These are phyloP conservation scores for Sebastes vulpes DNA, from an alignment of 2,797 vertebrate species.

Conservation along the genomic window DNA sequence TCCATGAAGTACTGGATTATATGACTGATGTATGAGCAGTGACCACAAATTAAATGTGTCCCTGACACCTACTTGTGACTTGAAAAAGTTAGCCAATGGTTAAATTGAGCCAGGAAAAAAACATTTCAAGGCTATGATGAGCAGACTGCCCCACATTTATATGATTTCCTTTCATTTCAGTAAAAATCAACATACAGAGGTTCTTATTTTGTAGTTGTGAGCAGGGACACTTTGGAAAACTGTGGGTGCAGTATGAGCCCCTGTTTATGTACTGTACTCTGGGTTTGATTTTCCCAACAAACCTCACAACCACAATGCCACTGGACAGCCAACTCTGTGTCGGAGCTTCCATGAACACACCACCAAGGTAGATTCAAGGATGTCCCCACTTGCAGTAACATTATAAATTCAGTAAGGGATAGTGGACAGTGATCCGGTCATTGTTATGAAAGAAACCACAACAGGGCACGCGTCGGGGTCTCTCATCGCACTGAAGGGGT, in stretches of 20 bases:
- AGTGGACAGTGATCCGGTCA: accelerated
- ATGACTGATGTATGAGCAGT: neutral
- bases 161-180: neutral
- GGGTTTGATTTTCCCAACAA: neutral
- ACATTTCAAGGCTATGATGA: neutral
- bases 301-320: neutral
- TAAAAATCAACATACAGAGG: neutral
- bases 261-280: neutral
- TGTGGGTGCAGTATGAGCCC: neutral
- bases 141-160: neutral
- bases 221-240: neutral
- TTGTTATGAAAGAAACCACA: too few species aligned
- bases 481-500: too few species aligned
- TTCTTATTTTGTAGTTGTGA: neutral
- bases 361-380: neutral
- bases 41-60: neutral
- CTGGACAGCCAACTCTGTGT: neutral
- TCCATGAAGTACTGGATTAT: neutral
- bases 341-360: neutral
- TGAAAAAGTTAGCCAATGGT: neutral
- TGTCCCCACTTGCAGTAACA: neutral
- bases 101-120: neutral
- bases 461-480: accelerated
- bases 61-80: neutral
- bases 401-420: neutral